Evolutionary conservation across 2,888 invertebrate species (phyloP).

Genomic region (Muscina levida): DNA sequence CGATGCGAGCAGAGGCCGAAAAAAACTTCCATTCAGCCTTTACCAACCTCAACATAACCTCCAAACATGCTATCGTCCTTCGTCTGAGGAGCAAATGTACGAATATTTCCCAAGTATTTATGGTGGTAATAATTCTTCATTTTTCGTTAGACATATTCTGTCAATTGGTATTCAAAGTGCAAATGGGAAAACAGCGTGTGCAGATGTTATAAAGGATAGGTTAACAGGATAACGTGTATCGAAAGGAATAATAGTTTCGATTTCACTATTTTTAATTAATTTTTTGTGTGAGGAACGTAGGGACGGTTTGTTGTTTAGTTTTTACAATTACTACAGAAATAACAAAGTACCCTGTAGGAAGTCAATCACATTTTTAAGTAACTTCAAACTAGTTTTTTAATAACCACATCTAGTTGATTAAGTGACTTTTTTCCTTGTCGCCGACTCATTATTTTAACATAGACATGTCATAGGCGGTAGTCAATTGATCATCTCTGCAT

Average conservation of each 20-base stretch:
- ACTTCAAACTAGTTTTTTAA: too few species aligned
- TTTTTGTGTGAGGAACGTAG: not conserved
- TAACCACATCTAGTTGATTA: too few species aligned
- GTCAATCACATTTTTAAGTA: too few species aligned
- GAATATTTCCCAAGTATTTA: constrained; percentile 5
- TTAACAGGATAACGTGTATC: not conserved
- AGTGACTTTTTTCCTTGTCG: too few species aligned
- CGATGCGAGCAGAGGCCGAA: not conserved
- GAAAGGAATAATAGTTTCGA: constrained; percentile 10
- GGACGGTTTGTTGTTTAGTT: too few species aligned
- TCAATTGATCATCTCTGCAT: too few species aligned
- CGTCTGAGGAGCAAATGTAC: not conserved
- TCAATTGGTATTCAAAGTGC: constrained; percentile 45
- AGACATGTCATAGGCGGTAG: too few species aligned
- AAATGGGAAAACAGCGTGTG: constrained; percentile 31
- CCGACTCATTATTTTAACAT: too few species aligned
- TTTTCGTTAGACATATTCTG: constrained; percentile 43
- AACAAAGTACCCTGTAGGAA: too few species aligned
- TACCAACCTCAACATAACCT: constrained; percentile 53
- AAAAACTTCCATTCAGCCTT: constrained; percentile 30
- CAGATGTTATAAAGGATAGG: not conserved
- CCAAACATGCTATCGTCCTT: not conserved
- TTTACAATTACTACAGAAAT: too few species aligned
- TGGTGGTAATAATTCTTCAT: constrained; percentile 27
- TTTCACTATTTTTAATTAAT: constrained; percentile 8